These are phyloP conservation scores for Papilio glaucus DNA, from an alignment of 1,140 invertebrate genomes.

Conservation along the genomic window DNA sequence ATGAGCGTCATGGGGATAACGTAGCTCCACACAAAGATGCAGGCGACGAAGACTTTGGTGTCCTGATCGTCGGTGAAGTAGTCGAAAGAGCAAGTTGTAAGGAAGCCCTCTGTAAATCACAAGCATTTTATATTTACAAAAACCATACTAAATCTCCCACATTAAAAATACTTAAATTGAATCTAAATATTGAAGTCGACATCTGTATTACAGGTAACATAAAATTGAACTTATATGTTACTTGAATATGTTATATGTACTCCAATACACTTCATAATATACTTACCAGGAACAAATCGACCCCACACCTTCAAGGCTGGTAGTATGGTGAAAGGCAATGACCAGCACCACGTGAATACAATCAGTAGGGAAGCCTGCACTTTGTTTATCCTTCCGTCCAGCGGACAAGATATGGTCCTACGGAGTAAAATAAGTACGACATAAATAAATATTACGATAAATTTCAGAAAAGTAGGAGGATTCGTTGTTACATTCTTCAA, in stretches of 20 bases:
- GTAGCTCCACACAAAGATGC: slow-evolving; percentile 89
- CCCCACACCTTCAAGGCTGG: slow-evolving; percentile 88
- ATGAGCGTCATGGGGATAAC: slow-evolving; percentile 87
- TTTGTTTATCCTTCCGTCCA: slow-evolving; percentile 88
- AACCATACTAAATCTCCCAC: background rate
- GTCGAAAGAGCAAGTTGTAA: slow-evolving; percentile 91
- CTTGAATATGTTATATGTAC: no score
- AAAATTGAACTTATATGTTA: no score
- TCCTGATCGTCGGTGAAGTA: slow-evolving; percentile 88
- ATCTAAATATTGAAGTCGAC: background rate
- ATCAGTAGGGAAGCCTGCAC: slow-evolving; percentile 87
- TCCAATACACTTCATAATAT: no score
- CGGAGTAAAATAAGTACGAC: slow-evolving; percentile 19
- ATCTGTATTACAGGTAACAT: background rate
- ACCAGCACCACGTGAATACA: slow-evolving; percentile 88
- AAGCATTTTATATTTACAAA: slow-evolving; percentile 3
- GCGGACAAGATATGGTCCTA: slow-evolving; percentile 89
- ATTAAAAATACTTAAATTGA: background rate
- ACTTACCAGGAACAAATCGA: slow-evolving; percentile 87
- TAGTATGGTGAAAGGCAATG: slow-evolving; percentile 87
- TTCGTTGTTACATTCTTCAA: no score
- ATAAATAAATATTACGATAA: no score
- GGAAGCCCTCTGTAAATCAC: slow-evolving; percentile 87
- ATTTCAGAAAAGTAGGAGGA: no score
- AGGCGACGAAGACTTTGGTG: slow-evolving; percentile 87